Conservation (phyloP, 2,888 invertebrate genomes). For the Apodemia mormo region DNA sequence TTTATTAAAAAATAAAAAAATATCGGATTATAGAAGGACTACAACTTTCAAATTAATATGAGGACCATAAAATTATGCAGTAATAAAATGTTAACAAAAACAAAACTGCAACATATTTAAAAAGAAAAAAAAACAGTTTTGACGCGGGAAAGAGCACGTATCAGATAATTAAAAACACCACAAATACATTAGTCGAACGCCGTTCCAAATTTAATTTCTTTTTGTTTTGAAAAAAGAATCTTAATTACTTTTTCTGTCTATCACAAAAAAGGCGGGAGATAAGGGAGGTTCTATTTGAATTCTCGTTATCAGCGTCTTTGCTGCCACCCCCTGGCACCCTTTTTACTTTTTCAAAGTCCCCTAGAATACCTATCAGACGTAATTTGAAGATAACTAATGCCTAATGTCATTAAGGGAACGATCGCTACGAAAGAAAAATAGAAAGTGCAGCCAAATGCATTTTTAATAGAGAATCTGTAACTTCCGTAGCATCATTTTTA, state of each 20-base stretch:
- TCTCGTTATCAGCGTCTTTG: constrained; percentile 68
- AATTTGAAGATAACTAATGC: constrained; percentile 79
- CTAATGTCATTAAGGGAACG: constrained; percentile 66
- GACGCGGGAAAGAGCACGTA: constrained; percentile 40
- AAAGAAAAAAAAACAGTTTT: background rate
- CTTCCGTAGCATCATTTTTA: constrained; percentile 7
- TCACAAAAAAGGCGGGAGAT: constrained; percentile 62
- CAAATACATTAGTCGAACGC: constrained; percentile 66
- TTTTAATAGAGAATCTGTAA: constrained; percentile 53
- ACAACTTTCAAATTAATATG: too few species aligned
- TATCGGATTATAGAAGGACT: too few species aligned
- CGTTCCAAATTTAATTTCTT: constrained; percentile 67
- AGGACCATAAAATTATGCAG: background rate
- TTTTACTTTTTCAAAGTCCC: constrained; percentile 53
- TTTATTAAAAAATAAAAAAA: too few species aligned
- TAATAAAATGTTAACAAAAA: background rate
- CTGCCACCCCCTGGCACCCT: constrained; percentile 61
- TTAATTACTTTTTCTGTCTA: constrained; percentile 76
- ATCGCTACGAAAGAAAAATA: constrained; percentile 46
- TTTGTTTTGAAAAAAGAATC: constrained; percentile 63
- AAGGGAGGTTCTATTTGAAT: constrained; percentile 64
- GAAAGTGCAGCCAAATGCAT: constrained; percentile 69
- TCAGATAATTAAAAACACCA: constrained; percentile 65
- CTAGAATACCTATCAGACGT: constrained; percentile 66
- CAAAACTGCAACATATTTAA: background rate